phyloP scores from a whole-genome alignment of 1,140 invertebrate genomes.

The Calephelis nemesis region DNA sequence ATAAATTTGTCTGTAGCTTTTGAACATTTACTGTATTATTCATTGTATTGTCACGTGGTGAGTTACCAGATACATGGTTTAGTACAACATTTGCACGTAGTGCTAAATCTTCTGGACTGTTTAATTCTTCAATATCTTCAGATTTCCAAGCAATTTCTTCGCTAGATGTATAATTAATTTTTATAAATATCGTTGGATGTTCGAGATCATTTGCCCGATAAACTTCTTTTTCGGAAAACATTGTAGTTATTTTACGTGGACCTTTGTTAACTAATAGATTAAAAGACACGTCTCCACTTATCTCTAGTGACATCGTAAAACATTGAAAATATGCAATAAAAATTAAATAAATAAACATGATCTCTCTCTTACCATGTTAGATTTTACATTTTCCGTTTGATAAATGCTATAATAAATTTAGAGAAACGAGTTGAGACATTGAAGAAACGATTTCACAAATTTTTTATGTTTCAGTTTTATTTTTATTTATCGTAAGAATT shows the following conservation, averaged over 20 bases:
- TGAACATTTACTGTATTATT: not conserved
- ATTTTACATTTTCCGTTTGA: not conserved
- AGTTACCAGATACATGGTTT: not conserved
- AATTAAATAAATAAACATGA: not conserved
- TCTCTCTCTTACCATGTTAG: not conserved
- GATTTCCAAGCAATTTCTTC: not conserved
- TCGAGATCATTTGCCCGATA: not conserved
- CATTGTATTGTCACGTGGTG: not conserved
- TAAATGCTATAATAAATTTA: not conserved
- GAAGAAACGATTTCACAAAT: not conserved
- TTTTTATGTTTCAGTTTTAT: no score
- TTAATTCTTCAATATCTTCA: not conserved
- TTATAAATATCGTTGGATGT: not conserved
- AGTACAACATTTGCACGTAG: not conserved
- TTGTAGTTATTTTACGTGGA: not conserved
- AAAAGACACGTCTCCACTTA: slow-evolving; percentile 4
- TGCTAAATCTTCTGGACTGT: not conserved
- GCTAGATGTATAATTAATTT: not conserved
- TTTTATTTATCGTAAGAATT: no score
- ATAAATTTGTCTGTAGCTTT: not conserved
- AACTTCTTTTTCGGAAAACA: not conserved
- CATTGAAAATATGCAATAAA: not conserved
- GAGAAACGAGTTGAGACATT: not conserved
- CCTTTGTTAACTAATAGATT: not conserved
- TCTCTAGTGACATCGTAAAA: not conserved